Base-by-base conservation (phyloP, 2,797 vertebrate species). In the Arctocebus calabarensis region DNA sequence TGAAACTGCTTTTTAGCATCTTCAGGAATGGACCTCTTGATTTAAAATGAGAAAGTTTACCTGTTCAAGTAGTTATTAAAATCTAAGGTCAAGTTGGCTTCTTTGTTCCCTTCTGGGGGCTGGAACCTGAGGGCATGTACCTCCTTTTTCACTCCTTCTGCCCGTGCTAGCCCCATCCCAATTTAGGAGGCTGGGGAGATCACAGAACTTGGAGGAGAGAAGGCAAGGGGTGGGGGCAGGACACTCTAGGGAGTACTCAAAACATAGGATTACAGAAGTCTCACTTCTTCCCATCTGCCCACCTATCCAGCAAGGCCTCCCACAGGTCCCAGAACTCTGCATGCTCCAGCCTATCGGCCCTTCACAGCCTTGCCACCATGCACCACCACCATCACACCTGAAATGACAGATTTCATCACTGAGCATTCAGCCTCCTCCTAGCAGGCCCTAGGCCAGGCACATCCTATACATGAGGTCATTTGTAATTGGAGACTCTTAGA, bases 1-100 rank as follows among this genome's bases (percentile, higher is more conserved):
- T 61, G 73, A 90, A 78, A 93, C 84, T 57, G 32, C 78, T 95
- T 94, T 75, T 57, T 74, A 86, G 93, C 61, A 52, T 93, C 87
- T 85, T 70, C 27, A 66, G 66, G 52, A 83, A 85, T 29, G 34
- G 59, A 17, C 37, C 23, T 71, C 78, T 96, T n/a, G 71, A 37
- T 85, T 94, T 95, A 74, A 92, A 96, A 78, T 32, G 52, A 86
- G 77, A 55, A 85, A 64, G 37, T 57, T 68, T 74, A 48, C 79
- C 89, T 43, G 14, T 57, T 82, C 75, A 90, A 95, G 61, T 68
- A 48, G 45, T 73, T 89, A 52, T 73, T 90, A 84, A 78, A 90
- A 37, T 19, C 61, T 16, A 82, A 88, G 59, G 37, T 74, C 66
- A 52, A 3, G 5, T 32, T 89, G 57, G 11, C 29, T n/a, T 17